Percentiles rank a stretch among this genome's conserved stretches.
phyloP scores from a whole-genome alignment of 2,113 vertebrate species.

The Chionodraco myersi region DNA sequence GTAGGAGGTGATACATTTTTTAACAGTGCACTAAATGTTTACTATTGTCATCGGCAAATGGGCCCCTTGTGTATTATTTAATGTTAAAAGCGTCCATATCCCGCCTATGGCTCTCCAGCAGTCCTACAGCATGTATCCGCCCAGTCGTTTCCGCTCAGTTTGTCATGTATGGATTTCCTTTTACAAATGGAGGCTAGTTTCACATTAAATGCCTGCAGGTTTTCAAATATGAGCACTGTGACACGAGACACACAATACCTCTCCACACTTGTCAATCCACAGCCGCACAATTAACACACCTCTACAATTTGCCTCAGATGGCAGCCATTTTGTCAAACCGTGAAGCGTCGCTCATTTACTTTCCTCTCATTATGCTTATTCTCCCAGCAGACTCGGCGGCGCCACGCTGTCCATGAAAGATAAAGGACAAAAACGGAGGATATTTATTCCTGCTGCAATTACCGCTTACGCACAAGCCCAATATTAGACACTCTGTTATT shows the following conservation, averaged over 20 bases:
- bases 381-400: constrained; percentile 38
- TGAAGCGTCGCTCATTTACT: constrained; percentile 54
- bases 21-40: neutral
- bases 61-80: constrained; percentile 21
- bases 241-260: constrained; percentile 10
- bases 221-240: neutral
- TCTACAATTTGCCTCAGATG: constrained; percentile 48
- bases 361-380: constrained; percentile 69
- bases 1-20: constrained; percentile 18
- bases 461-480: constrained; percentile 40
- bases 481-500: constrained; percentile 51
- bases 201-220: neutral
- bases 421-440: constrained; percentile 67
- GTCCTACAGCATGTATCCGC: constrained; percentile 18
- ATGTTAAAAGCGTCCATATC: constrained; percentile 7
- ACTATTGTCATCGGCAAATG: neutral
- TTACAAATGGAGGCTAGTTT: constrained; percentile 14
- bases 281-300: constrained; percentile 3
- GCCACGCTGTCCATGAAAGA: constrained; percentile 66
- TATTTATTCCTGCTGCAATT: constrained; percentile 63
- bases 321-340: constrained; percentile 66
- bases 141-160: neutral
- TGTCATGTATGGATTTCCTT: constrained; percentile 30
- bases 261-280: constrained; percentile 41
- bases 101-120: neutral